A percentile compares a stretch with the other conserved stretches of the same genome.
phyloP scores from a whole-genome alignment of 2,797 vertebrate genomes.

The Xenentodon cancila region DNA sequence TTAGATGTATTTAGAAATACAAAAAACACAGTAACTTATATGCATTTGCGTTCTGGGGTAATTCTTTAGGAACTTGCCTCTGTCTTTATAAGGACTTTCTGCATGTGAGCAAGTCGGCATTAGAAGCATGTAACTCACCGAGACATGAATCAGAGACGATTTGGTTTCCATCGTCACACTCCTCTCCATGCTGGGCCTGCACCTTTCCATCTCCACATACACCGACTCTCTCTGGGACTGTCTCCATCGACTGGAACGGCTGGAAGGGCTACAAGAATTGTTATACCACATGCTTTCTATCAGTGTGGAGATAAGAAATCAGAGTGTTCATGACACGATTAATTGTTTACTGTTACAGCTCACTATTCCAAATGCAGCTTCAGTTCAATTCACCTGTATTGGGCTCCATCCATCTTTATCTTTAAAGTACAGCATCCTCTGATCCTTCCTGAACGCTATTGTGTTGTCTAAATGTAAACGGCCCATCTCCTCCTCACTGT shows the following conservation, averaged over 20 bases:
- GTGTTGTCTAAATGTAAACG: constrained; percentile 87
- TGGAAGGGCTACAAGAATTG: constrained; percentile 73
- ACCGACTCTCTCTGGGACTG: constrained; percentile 72
- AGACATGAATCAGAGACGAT: constrained; percentile 90
- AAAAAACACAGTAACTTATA: too few species aligned
- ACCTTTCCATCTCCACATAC: constrained; percentile 91
- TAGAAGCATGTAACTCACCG: constrained; percentile 81
- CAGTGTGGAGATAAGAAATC: background rate
- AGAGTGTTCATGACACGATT: background rate
- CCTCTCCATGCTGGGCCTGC: constrained; percentile 89
- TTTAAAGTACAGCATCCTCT: constrained; percentile 94
- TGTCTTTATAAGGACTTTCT: background rate
- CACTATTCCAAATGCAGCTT: background rate
- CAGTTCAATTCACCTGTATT: constrained; percentile 88
- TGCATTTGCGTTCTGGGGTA: too few species aligned
- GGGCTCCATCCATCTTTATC: constrained; percentile 94
- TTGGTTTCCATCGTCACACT: constrained; percentile 94
- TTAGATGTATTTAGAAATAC: background rate
- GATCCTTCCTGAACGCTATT: constrained; percentile 94
- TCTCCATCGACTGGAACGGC: constrained; percentile 88
- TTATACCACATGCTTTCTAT: background rate
- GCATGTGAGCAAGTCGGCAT: background rate
- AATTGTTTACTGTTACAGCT: background rate
- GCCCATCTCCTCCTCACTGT: constrained; percentile 89
- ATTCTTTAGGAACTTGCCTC: too few species aligned